phyloP scores from a whole-genome alignment of 2,888 invertebrate species.

The Drosophila fulvimacula region DNA sequence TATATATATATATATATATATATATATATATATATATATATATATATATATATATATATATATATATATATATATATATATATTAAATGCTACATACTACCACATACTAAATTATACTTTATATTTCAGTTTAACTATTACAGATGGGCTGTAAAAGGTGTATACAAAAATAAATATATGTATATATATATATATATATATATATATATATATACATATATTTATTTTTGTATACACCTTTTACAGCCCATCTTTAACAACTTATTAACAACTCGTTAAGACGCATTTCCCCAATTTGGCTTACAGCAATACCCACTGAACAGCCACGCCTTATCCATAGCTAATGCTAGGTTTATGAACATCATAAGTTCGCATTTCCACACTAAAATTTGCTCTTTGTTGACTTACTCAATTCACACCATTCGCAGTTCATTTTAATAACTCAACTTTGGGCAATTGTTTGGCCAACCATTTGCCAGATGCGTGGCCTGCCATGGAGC shows the following conservation, averaged over 20 bases:
- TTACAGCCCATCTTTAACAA: background rate
- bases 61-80: background rate
- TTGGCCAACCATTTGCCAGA: constrained; percentile 48
- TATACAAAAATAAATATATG: too few species aligned
- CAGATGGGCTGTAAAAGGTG: too few species aligned
- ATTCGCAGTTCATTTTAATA: constrained; percentile 8
- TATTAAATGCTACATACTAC: background rate
- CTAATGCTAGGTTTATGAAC: background rate
- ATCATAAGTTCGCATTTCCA: constrained; percentile 8
- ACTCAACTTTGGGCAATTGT: constrained; percentile 33
- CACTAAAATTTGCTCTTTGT: constrained; percentile 9
- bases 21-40: too few species aligned
- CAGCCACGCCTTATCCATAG: background rate
- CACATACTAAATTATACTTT: background rate
- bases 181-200: too few species aligned
- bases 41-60: too few species aligned
- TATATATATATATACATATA: too few species aligned
- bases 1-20: background rate
- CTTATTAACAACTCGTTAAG: background rate
- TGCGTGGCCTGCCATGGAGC: constrained; percentile 34
- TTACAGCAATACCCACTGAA: background rate
- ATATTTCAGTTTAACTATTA: background rate
- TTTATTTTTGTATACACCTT: background rate
- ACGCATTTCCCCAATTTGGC: background rate
- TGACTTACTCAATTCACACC: constrained; percentile 21